Evolutionary conservation across 2,888 invertebrate genomes (phyloP), one percentile per base, ranked within the genome.

Genomic region (Automeris io): DNA sequence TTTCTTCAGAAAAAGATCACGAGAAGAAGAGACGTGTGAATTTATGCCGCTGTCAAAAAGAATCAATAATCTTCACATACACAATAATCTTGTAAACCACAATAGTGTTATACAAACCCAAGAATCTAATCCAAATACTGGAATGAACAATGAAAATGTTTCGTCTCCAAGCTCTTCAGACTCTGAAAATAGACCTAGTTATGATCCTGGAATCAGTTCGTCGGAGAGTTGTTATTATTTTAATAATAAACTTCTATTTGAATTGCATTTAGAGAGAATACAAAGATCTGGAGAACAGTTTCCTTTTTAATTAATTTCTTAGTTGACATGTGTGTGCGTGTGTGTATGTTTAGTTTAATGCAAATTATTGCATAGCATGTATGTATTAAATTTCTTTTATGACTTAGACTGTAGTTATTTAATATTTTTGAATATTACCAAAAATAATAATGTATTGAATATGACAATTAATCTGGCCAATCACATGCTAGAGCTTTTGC

Each of bases 41-140:
- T 95, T 95, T 59, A 92, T 94, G 88, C 96, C 96, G 37, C 78
- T 96, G 37, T 95, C 95, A 8, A 96, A 96, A 74, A 89, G 96
- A 62, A 96, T 96, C 57, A 96, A 96, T 71, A 95, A 95, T 82
- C 88, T 96, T 36, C 95, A 95, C 63, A 91, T 95, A 55, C 93
- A 93, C 66, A 90, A 89, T 67, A 88, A 72, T 47, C 62, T 85
- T 22, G 55, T 61, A n/a, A 71, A 29, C 29, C 13, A n/a, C n/a
- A 29, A 54, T 48, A 49, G 66, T 33, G 54, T 52, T 49, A 42
- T 52, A 45, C 48, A 71, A 49, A 54, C 61, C 24, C 67, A 68
- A 58, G 72, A 73, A 46, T 47, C 68, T 60, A 76, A 61, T 67
- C 75, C 75, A 54, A 51, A 61, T 33, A 77, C 69, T 62, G 72